A percentile compares a stretch with the other conserved stretches of the same genome.
These are phyloP conservation scores for Theretra japonica DNA, from an alignment of 2,888 invertebrate species.

Conservation along the genomic window DNA sequence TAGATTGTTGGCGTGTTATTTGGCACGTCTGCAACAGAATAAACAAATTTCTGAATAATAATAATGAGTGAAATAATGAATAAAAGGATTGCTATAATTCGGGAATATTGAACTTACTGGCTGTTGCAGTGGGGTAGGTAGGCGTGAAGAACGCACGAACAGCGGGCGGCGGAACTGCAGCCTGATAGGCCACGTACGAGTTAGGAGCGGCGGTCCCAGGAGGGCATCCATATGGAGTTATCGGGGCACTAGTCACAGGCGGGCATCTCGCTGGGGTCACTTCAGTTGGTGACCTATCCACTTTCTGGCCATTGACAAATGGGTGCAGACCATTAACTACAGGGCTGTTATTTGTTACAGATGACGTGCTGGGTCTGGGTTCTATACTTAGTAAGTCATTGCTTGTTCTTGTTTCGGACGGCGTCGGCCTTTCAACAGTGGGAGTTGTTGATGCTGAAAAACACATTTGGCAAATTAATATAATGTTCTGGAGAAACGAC, in stretches of 20 bases:
- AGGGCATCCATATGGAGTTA: neutral
- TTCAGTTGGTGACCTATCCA: neutral
- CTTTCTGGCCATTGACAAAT: conserved; percentile 1
- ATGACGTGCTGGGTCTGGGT: neutral
- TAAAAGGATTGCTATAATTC: no score
- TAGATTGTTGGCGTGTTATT: neutral
- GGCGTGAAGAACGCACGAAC: conserved; percentile 8
- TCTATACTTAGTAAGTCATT: neutral
- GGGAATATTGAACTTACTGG: neutral
- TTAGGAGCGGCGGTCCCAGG: neutral
- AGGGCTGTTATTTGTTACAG: neutral
- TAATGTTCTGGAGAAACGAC: no score
- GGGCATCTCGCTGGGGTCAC: neutral
- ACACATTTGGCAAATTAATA: no score
- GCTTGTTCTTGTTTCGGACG: neutral
- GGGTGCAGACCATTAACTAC: neutral
- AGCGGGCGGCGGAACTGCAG: conserved; percentile 19
- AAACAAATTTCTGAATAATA: no score
- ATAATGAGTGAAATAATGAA: no score
- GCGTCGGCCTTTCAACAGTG: neutral
- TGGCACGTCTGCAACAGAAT: conserved; percentile 5
- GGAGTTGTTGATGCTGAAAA: neutral
- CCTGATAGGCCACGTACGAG: conserved; percentile 17
- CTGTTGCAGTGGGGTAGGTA: neutral
- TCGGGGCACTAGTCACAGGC: neutral